phyloP scores from a whole-genome alignment of 1,140 invertebrate genomes.

The Micrasema minimum region DNA sequence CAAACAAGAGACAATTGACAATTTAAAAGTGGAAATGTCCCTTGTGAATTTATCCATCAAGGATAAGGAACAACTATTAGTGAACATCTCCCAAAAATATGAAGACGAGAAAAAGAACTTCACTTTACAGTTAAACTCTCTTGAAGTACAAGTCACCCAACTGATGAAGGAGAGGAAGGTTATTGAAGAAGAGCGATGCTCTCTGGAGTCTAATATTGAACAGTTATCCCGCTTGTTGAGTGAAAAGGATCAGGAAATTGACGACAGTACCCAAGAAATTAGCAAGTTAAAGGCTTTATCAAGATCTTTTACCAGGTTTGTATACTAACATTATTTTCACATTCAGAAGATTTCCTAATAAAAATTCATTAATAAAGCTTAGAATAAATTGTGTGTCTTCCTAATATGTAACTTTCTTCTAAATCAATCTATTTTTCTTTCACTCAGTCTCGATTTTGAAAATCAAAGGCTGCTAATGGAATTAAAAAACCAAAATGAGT shows the following conservation, averaged over 20 bases:
- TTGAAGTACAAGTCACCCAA: conserved; percentile 3
- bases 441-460: conserved; percentile 26
- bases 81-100: conserved; percentile 22
- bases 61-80: conserved; percentile 2
- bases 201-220: conserved; percentile 26
- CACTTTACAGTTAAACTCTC: not conserved
- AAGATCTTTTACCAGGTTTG: conserved; percentile 10
- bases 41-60: not conserved
- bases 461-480: conserved; percentile 6
- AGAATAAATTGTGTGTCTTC: no score
- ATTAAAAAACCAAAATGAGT: conserved; percentile 9
- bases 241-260: conserved; percentile 32
- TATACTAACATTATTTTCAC: no score
- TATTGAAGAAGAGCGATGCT: conserved; percentile 31
- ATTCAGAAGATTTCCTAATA: no score
- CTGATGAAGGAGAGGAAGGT: conserved; percentile 12
- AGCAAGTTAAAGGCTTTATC: conserved; percentile 7
- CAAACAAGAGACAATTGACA: not conserved
- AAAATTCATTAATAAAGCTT: no score
- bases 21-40: not conserved
- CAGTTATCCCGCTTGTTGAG: conserved; percentile 19
- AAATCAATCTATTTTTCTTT: not conserved
- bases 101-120: conserved; percentile 21
- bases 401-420: no score
- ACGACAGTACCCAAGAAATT: not conserved